Evolutionary conservation across 2,888 invertebrate species (phyloP).

Genomic region (Epirrhoe alternata): DNA sequence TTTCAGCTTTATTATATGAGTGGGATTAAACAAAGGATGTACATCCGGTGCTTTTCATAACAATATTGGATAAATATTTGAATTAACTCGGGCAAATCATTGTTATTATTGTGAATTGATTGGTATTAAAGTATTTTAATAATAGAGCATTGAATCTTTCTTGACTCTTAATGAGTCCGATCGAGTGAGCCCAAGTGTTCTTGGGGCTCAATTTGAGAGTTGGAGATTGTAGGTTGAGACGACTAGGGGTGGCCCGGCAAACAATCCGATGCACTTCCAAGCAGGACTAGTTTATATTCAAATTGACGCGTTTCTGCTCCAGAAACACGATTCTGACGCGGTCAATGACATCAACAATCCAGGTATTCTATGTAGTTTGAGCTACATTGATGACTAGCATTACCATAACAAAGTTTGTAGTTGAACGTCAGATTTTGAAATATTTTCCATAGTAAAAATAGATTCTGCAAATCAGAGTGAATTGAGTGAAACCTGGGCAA

Average conservation of each 20-base stretch:
- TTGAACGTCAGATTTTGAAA: slow-evolving; percentile 17
- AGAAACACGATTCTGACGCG: slow-evolving; percentile 50
- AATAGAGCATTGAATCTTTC: slow-evolving; percentile 26
- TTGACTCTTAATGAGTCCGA: slow-evolving; percentile 40
- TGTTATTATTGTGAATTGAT: slow-evolving; percentile 21
- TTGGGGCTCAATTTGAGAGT: slow-evolving; percentile 46
- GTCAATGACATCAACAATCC: slow-evolving; percentile 37
- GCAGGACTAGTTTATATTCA: slow-evolving; percentile 69
- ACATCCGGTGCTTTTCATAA: slow-evolving; percentile 8
- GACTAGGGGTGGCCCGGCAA: slow-evolving; percentile 36
- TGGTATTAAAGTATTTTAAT: slow-evolving; percentile 26
- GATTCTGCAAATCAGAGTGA: slow-evolving; percentile 15
- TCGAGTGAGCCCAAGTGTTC: slow-evolving; percentile 39
- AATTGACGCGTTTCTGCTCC: slow-evolving; percentile 56
- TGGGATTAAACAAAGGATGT: slow-evolving; percentile 17
- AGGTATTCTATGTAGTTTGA: slow-evolving; percentile 46
- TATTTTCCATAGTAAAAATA: slow-evolving; percentile 22
- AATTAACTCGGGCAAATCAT: slow-evolving; percentile 15
- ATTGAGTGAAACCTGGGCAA: slow-evolving; percentile 10
- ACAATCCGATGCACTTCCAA: slow-evolving; percentile 54
- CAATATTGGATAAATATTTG: slow-evolving; percentile 15
- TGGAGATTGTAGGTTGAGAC: slow-evolving; percentile 30
- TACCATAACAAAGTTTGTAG: slow-evolving; percentile 30
- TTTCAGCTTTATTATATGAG: no score
- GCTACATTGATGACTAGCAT: slow-evolving; percentile 35